Evolutionary conservation across 2,113 vertebrate genomes (phyloP).

Genomic region (Gnathonemus longibarbis): DNA sequence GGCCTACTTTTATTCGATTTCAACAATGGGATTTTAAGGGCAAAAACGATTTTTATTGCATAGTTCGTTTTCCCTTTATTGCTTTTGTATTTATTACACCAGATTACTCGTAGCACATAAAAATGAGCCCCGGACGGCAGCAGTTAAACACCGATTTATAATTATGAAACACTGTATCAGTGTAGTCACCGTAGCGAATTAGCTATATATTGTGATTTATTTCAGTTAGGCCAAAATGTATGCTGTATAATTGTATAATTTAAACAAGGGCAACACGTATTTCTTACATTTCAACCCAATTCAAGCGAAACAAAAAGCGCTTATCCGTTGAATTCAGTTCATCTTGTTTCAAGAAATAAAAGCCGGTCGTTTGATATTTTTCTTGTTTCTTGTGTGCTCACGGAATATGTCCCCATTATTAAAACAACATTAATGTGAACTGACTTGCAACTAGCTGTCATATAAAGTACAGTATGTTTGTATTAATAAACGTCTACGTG

Average conservation of each 20-base stretch:
- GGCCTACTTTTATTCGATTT: neutral
- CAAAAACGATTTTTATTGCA: conserved; percentile 32
- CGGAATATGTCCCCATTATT: neutral
- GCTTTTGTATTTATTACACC: conserved; percentile 28
- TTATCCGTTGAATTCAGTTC: neutral
- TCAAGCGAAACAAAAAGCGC: neutral
- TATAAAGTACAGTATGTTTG: conserved; percentile 17
- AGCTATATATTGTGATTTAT: neutral
- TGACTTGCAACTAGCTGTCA: neutral
- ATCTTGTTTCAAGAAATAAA: neutral
- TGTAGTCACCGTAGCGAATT: neutral
- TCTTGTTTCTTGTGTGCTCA: neutral
- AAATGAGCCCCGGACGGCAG: neutral
- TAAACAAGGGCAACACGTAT: neutral
- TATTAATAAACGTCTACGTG: conserved; percentile 30
- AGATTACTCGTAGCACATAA: neutral
- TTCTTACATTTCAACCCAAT: neutral
- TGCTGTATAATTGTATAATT: neutral
- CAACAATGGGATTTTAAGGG: neutral
- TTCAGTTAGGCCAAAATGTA: neutral
- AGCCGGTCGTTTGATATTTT: neutral
- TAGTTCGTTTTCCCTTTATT: conserved; percentile 42
- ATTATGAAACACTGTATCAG: neutral
- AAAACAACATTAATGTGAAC: neutral
- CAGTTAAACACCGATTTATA: neutral